These are phyloP conservation scores for Cyclophora punctaria DNA, from an alignment of 2,888 invertebrate species.

Conservation along the genomic window DNA sequence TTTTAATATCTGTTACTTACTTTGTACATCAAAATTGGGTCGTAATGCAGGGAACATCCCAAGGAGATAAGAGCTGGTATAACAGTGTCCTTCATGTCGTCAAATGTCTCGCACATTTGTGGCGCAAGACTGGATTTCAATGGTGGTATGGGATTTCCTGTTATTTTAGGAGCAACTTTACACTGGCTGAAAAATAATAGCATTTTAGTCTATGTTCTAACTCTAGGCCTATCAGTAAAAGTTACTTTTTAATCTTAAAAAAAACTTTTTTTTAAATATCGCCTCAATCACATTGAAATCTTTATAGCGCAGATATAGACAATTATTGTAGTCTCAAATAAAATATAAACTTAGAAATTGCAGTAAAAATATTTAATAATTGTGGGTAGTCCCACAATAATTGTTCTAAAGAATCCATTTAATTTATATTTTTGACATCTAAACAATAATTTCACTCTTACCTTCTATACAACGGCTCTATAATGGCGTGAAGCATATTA, in stretches of 20 bases:
- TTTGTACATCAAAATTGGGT: slow-evolving; percentile 94
- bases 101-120: slow-evolving; percentile 78
- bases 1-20: slow-evolving; percentile 46
- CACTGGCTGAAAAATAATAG: slow-evolving; percentile 75
- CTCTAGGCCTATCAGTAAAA: too few relatives aligned
- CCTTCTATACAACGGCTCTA: slow-evolving; percentile 91
- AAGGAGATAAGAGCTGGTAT: slow-evolving; percentile 90
- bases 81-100: slow-evolving; percentile 82
- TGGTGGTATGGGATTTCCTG: slow-evolving; percentile 71
- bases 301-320: too few relatives aligned
- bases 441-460: slow-evolving; percentile 37
- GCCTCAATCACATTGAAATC: too few relatives aligned
- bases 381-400: too few relatives aligned
- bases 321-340: too few relatives aligned
- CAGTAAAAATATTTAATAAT: too few relatives aligned
- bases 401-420: too few relatives aligned
- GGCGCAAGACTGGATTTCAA: slow-evolving; percentile 77
- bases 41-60: slow-evolving; percentile 91
- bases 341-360: too few relatives aligned
- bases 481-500: slow-evolving; percentile 84
- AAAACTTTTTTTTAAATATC: too few relatives aligned
- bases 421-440: background rate
- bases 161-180: slow-evolving; percentile 81
- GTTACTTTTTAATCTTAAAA: too few relatives aligned
- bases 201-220: too few relatives aligned